Evolutionary conservation across 1,140 invertebrate species (phyloP).

Genomic region (Drosophila nebulosa): DNA sequence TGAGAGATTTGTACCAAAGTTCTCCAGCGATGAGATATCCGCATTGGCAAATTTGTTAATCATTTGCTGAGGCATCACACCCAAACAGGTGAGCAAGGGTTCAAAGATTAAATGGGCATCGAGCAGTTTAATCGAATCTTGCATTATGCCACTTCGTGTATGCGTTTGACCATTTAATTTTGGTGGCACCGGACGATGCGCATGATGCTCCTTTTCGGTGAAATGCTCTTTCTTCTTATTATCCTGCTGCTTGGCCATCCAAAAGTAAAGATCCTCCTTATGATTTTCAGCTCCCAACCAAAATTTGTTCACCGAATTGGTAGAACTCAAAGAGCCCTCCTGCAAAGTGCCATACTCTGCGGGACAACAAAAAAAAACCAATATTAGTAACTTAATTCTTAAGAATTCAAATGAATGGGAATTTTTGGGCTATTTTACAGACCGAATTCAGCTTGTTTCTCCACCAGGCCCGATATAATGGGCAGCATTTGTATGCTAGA

Average conservation of each 20-base stretch:
- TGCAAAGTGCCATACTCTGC: slow-evolving; percentile 88
- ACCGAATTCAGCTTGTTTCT: slow-evolving; percentile 80
- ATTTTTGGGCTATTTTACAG: background rate
- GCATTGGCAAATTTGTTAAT: slow-evolving; percentile 82
- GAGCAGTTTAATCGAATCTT: slow-evolving; percentile 90
- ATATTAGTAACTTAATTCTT: background rate
- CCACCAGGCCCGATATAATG: slow-evolving; percentile 79
- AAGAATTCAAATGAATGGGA: background rate
- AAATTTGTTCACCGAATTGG: slow-evolving; percentile 82
- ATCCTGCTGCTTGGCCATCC: slow-evolving; percentile 96
- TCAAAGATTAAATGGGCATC: slow-evolving; percentile 97
- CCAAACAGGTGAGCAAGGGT: slow-evolving; percentile 90
- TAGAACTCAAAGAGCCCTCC: slow-evolving; percentile 84
- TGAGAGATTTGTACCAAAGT: slow-evolving; percentile 94
- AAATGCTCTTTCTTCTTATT: slow-evolving; percentile 81
- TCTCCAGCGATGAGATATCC: slow-evolving; percentile 87
- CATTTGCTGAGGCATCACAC: slow-evolving; percentile 94
- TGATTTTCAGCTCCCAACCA: slow-evolving; percentile 81
- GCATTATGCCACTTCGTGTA: slow-evolving; percentile 83
- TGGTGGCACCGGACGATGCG: slow-evolving; percentile 48
- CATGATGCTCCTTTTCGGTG: slow-evolving; percentile 56
- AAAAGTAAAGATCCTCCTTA: slow-evolving; percentile 94
- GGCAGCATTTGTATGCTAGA: slow-evolving; percentile 81
- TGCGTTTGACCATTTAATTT: slow-evolving; percentile 56
- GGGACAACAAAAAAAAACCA: background rate